Evolutionary conservation across 2,888 invertebrate species (phyloP), one percentile per base, ranked within the genome.

Genomic region (Camponotus fellah): DNA sequence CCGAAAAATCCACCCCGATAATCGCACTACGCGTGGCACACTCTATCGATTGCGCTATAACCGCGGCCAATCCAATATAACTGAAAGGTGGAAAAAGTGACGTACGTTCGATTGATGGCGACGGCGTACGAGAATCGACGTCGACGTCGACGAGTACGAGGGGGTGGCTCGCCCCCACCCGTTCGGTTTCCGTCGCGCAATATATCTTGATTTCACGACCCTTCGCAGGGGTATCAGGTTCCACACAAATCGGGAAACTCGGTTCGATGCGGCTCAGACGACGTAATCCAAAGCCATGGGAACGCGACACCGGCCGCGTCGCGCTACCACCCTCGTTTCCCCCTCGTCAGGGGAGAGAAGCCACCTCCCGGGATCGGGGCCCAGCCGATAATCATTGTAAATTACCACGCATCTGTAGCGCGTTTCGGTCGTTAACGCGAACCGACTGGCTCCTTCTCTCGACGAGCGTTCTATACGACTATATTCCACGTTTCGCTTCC

Each of bases 131-230:
- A 76, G 79, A 79, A 79, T 79, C 79, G 58, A 76, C 62, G 14
- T 79, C 79, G 71, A 71, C 46, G 49, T 81, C 81, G 77, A 65
- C 32, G 62, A 60, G 62, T 80, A 21, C 71, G 60, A 71, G 81
- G 32, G 80, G 79, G 56, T 49, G 60, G 37, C 60, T n/a, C n/a
- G 56, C n/a, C 60, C 56, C 69, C 83, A 56, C 85, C 53, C 69
- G 64, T 12, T 0, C 58, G 46, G 49, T 64, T 82, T 89, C 83
- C 77, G 83, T 82, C 74, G 89, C 87, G 87, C 92, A 91, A 94
- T 94, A 94, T 94, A 94, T 94, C 94, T 95, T 94, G 94, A 94
- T 95, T 94, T 92, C 91, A 93, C 92, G 94, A 94, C 94, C 94
- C 94, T 93, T 92, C 93, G 92, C 94, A 93, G 92, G 93, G 92